Evolutionary conservation across 2,797 vertebrate genomes (phyloP).

Genomic region (Scolopax bukidnonensis): DNA sequence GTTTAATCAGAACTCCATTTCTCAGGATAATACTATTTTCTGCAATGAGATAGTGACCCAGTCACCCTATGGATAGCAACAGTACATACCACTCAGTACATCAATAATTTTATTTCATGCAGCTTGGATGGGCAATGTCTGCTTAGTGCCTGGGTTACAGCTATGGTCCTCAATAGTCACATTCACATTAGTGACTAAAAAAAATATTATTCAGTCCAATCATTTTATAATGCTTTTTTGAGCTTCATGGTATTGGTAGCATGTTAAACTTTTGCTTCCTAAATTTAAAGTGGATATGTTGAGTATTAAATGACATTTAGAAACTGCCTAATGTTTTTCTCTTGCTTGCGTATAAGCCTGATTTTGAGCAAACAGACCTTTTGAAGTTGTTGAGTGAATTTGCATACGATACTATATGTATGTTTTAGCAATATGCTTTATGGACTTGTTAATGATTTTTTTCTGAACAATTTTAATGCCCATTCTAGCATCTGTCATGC

Average conservation of each 20-base stretch:
- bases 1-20: background rate
- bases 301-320: background rate
- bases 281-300: background rate
- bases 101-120: background rate
- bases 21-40: background rate
- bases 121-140: background rate
- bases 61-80: background rate
- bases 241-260: background rate
- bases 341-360: background rate
- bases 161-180: background rate
- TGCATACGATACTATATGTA: background rate
- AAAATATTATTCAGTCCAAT: background rate
- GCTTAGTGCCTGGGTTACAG: background rate
- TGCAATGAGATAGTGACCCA: background rate
- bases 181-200: background rate
- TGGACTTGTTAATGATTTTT: background rate
- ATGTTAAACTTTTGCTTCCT: background rate
- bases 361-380: background rate
- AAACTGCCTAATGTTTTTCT: background rate
- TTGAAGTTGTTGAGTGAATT: background rate
- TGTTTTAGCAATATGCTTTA: background rate
- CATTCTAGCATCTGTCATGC: background rate
- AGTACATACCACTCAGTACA: background rate
- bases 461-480: background rate
- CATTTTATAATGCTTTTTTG: background rate